Conservation (phyloP, 2,888 invertebrate species). For the Polyommatus icarus region DNA sequence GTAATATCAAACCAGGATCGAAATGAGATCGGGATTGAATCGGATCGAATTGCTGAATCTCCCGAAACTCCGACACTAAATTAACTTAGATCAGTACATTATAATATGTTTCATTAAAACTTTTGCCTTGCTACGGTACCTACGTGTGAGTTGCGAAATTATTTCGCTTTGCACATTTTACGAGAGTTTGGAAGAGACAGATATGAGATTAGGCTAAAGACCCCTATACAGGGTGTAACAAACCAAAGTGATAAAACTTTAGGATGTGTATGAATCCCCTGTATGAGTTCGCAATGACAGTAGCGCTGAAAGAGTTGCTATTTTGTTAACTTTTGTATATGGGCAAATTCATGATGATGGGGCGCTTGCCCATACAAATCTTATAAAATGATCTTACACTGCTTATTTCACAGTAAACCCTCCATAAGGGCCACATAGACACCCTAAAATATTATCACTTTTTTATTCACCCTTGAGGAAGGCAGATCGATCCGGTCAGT, state of each 20-base stretch:
- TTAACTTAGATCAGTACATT: not conserved
- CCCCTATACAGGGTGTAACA: too few relatives aligned
- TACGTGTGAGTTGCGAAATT: not conserved
- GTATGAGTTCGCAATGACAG: too few relatives aligned
- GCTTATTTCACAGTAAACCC: too few relatives aligned
- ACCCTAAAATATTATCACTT: too few relatives aligned
- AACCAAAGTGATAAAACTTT: too few relatives aligned
- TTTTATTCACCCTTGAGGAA: too few relatives aligned
- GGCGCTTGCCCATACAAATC: too few relatives aligned
- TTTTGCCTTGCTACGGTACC: not conserved
- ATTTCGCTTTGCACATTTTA: conserved; percentile 2
- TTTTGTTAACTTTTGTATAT: not conserved
- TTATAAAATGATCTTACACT: too few relatives aligned
- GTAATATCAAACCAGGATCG: not conserved
- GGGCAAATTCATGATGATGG: not conserved
- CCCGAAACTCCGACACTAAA: not conserved
- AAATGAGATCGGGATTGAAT: not conserved
- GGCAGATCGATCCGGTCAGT: too few relatives aligned
- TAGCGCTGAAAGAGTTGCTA: too few relatives aligned
- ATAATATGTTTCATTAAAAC: conserved; percentile 5
- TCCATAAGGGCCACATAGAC: too few relatives aligned
- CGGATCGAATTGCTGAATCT: not conserved
- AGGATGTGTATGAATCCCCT: too few relatives aligned
- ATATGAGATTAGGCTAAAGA: not conserved
- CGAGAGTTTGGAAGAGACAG: not conserved